Conservation (phyloP, 2,113 vertebrate genomes). For the Sigmodon hispidus region DNA sequence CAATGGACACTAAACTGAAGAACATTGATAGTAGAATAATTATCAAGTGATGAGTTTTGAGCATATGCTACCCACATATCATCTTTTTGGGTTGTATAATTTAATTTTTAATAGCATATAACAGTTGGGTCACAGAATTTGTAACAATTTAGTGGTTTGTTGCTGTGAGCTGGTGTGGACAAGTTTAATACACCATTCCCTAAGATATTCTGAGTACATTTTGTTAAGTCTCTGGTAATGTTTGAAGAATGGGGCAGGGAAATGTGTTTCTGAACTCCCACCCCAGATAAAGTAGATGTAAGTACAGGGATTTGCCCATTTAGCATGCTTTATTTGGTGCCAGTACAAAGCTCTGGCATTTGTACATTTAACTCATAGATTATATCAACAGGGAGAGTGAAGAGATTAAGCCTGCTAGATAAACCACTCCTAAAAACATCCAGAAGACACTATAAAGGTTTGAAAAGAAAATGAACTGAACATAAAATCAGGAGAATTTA, state of each 20-base stretch:
- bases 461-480: conserved; percentile 66
- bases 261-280: conserved; percentile 27
- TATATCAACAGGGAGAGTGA: conserved; percentile 2
- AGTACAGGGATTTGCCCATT: neutral
- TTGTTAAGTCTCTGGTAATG: neutral
- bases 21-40: neutral
- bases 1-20: neutral
- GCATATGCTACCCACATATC: neutral
- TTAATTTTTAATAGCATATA: conserved; percentile 37
- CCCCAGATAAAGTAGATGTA: conserved; percentile 44
- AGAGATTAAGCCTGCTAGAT: neutral
- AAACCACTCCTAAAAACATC: conserved; percentile 53
- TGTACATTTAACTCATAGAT: conserved; percentile 54
- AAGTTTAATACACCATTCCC: neutral
- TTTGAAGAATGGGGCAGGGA: conserved; percentile 15
- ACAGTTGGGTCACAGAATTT: neutral
- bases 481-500: conserved; percentile 55
- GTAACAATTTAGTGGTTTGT: neutral
- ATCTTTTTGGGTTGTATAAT: neutral
- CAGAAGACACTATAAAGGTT: conserved; percentile 50
- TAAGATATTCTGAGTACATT: neutral
- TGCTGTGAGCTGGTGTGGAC: neutral
- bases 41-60: conserved; percentile 1
- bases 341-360: conserved; percentile 28
- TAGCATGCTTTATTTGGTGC: conserved; percentile 44